Conservation (phyloP, 2,797 vertebrate genomes). For the Alcedo atthis region DNA sequence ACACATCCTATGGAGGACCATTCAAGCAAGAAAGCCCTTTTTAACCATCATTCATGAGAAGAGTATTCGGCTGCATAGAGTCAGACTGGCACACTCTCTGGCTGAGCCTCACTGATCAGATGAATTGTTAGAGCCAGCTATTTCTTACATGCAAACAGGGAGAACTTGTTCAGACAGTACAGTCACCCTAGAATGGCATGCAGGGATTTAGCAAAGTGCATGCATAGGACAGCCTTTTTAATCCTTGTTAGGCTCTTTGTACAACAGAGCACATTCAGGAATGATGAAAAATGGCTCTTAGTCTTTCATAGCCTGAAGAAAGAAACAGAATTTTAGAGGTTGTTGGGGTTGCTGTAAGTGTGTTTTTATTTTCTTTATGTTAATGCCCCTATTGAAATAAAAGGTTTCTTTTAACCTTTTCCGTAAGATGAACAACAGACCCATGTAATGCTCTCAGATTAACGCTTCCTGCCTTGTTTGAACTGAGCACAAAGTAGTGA, state of each 20-base stretch:
- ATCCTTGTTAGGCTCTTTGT: slow-evolving; percentile 62
- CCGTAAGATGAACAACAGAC: not conserved
- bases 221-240: slow-evolving; percentile 67
- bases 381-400: slow-evolving; percentile 11
- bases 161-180: slow-evolving; percentile 72
- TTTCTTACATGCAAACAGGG: slow-evolving; percentile 74
- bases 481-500: slow-evolving; percentile 39
- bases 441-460: not conserved
- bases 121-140: slow-evolving; percentile 70
- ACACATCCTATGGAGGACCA: slow-evolving; percentile 14
- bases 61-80: slow-evolving; percentile 52
- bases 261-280: slow-evolving; percentile 55
- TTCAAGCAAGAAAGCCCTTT: slow-evolving; percentile 69
- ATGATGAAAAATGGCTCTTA: slow-evolving; percentile 52
- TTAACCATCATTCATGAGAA: slow-evolving; percentile 62
- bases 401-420: slow-evolving; percentile 48
- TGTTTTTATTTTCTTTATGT: slow-evolving; percentile 45
- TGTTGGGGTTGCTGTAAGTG: slow-evolving; percentile 2
- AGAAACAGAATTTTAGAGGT: slow-evolving; percentile 35
- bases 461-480: slow-evolving; percentile 45
- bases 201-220: slow-evolving; percentile 71
- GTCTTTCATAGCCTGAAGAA: slow-evolving; percentile 20
- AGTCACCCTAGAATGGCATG: slow-evolving; percentile 60
- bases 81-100: slow-evolving; percentile 49
- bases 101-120: slow-evolving; percentile 60